Evolutionary conservation across 2,888 invertebrate species (phyloP).

Genomic region (Apeira syringaria): DNA sequence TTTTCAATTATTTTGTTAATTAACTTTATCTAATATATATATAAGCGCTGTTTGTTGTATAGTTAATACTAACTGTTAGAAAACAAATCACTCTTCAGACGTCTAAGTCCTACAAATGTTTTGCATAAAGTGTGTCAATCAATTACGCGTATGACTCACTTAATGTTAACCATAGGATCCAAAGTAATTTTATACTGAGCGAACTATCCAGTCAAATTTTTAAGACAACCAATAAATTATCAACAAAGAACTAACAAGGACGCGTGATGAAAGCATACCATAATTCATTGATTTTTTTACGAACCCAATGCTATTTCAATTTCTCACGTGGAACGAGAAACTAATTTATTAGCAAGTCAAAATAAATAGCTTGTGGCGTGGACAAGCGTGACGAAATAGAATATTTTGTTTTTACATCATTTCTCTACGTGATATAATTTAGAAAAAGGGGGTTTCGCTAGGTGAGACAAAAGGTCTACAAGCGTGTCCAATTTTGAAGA

Average conservation of each 20-base stretch:
- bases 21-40: too few relatives aligned
- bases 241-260: constrained; percentile 3
- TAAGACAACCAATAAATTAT: too few relatives aligned
- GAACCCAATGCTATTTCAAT: constrained; percentile 33
- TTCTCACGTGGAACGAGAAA: constrained; percentile 46
- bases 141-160: too few relatives aligned
- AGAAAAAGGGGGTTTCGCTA: constrained; percentile 63
- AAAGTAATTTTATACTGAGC: too few relatives aligned
- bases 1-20: too few relatives aligned
- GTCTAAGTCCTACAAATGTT: too few relatives aligned
- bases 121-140: too few relatives aligned
- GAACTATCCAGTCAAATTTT: too few relatives aligned
- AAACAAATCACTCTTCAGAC: too few relatives aligned
- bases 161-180: too few relatives aligned
- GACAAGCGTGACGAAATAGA: constrained; percentile 74
- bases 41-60: too few relatives aligned
- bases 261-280: constrained; percentile 25
- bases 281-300: constrained; percentile 25
- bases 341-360: constrained; percentile 63
- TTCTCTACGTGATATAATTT: constrained; percentile 55
- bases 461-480: constrained; percentile 51
- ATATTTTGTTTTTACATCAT: constrained; percentile 71
- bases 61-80: too few relatives aligned
- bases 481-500: constrained; percentile 50
- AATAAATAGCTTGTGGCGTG: constrained; percentile 59